Evolutionary conservation across 2,113 vertebrate genomes (phyloP).

Genomic region (Nothobranchius kuhntae): DNA sequence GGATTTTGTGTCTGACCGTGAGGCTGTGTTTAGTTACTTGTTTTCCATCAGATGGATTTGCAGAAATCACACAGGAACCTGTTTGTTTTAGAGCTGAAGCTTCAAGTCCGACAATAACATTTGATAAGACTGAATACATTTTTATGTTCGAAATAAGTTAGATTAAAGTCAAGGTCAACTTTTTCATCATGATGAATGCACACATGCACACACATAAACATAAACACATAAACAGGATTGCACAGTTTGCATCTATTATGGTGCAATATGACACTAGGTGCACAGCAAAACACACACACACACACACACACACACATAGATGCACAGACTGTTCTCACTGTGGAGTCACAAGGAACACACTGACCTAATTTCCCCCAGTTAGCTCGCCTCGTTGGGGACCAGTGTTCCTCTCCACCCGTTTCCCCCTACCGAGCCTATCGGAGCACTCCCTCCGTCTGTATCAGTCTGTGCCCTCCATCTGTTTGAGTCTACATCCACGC

Average conservation of each 20-base stretch:
- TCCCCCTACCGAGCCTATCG: constrained; percentile 64
- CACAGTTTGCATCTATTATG: constrained; percentile 21
- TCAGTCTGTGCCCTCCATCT: constrained; percentile 63
- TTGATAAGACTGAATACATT: too few species aligned
- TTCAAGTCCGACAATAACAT: neutral
- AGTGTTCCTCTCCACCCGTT: constrained; percentile 71
- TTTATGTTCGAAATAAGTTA: too few species aligned
- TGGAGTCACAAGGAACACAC: constrained; percentile 73
- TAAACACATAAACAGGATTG: constrained; percentile 20
- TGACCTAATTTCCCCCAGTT: constrained; percentile 80
- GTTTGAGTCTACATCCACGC: constrained; percentile 30
- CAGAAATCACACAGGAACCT: neutral
- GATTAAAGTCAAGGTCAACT: neutral
- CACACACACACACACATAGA: constrained; percentile 4
- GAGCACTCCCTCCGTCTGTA: constrained; percentile 49
- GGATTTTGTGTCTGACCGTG: constrained; percentile 41
- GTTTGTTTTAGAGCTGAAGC: neutral
- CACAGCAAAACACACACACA: constrained; percentile 28
- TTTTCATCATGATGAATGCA: neutral
- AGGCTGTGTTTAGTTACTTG: constrained; percentile 52
- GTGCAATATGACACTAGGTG: constrained; percentile 34
- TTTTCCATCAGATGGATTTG: constrained; percentile 21
- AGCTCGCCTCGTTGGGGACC: constrained; percentile 75
- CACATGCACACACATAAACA: too few species aligned
- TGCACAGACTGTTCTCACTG: constrained; percentile 59